Conservation (phyloP, 2,113 vertebrate genomes). For the Pelobates fuscus region DNA sequence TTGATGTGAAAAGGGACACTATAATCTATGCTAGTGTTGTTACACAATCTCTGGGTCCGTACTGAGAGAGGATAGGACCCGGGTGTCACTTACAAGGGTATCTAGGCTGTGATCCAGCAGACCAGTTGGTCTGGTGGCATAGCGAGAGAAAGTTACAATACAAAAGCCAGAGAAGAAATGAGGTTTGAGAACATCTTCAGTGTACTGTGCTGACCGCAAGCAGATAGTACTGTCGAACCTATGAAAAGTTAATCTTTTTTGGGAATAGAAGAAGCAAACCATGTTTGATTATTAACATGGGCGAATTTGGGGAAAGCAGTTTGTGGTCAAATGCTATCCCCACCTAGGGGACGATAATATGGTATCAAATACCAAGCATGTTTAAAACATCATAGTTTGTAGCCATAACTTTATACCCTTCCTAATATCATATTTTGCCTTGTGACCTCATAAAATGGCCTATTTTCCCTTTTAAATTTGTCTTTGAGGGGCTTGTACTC, state of each 20-base stretch:
- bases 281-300: slow-evolving; percentile 11
- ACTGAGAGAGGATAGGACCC: slow-evolving; percentile 39
- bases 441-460: too few relatives aligned
- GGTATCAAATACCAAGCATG: background rate
- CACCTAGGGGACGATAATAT: background rate
- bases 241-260: background rate
- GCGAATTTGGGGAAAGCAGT: slow-evolving; percentile 25
- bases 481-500: too few relatives aligned
- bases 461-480: too few relatives aligned
- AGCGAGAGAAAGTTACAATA: background rate
- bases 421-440: background rate
- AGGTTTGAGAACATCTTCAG: background rate
- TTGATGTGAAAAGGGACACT: background rate
- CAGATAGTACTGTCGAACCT: slow-evolving; percentile 13
- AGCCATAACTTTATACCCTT: background rate
- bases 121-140: slow-evolving; percentile 1
- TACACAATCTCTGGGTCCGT: slow-evolving; percentile 5
- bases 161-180: background rate
- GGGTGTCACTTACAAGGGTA: slow-evolving; percentile 5
- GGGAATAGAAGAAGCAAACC: background rate
- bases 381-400: background rate
- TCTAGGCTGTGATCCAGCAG: background rate
- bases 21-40: background rate
- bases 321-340: background rate
- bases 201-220: slow-evolving; percentile 33